phyloP scores from a whole-genome alignment of 2,113 vertebrate genomes.

The Calyptommatus sinebrachiatus region DNA sequence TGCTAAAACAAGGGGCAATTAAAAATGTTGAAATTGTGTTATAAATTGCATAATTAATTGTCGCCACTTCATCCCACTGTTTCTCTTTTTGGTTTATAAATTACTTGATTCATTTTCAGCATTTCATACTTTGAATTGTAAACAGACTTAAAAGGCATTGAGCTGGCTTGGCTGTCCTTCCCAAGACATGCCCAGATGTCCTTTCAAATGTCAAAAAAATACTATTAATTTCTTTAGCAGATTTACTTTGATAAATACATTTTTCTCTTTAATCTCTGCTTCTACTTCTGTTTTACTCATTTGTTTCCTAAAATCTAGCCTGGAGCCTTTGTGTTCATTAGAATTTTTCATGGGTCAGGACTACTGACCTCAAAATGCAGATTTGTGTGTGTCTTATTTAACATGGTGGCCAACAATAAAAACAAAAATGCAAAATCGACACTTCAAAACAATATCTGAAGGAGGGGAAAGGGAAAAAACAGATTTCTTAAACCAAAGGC shows the following conservation, averaged over 20 bases:
- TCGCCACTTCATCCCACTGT: background rate
- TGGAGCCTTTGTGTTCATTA: background rate
- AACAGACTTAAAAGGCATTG: constrained; percentile 29
- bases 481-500: too few species aligned
- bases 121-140: constrained; percentile 48
- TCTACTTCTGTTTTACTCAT: background rate
- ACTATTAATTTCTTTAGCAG: background rate
- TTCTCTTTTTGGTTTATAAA: background rate
- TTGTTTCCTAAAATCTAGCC: background rate
- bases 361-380: background rate
- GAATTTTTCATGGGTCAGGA: background rate
- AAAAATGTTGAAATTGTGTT: background rate
- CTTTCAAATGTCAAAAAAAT: background rate
- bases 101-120: constrained; percentile 43
- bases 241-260: background rate
- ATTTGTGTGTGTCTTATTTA: background rate
- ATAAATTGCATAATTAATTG: background rate
- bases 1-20: background rate
- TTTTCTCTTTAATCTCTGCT: background rate
- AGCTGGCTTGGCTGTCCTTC: background rate
- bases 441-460: too few species aligned
- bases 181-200: background rate
- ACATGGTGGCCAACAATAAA: too few species aligned
- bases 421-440: too few species aligned
- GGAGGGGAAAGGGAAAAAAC: too few species aligned